Evolutionary conservation across 2,113 vertebrate genomes (phyloP).

Genomic region (Rattus rattus): DNA sequence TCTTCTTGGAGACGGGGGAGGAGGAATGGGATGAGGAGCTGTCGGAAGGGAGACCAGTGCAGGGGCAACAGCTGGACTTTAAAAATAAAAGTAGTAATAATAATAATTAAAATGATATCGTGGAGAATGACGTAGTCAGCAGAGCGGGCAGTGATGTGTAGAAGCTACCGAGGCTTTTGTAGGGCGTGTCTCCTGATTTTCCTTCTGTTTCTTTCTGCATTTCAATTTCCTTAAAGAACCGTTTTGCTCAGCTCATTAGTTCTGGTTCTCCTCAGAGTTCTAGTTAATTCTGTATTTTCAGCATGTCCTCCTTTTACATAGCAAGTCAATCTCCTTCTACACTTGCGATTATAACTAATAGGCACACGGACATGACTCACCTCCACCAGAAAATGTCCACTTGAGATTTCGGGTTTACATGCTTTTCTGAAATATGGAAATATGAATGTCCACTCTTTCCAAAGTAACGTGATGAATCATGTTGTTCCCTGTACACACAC

Average conservation of each 20-base stretch:
- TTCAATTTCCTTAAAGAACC: neutral
- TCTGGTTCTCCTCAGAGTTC: neutral
- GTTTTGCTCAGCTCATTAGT: neutral
- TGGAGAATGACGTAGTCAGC: neutral
- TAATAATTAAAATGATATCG: neutral
- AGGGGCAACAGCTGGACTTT: too few species aligned
- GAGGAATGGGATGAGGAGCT: too few species aligned
- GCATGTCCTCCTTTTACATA: neutral
- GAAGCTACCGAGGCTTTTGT: neutral
- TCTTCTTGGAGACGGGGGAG: too few species aligned
- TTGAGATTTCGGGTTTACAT: neutral
- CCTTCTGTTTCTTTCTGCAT: neutral
- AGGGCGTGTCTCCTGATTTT: neutral
- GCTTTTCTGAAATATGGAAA: neutral
- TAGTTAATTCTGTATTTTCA: neutral
- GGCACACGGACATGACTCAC: accelerated
- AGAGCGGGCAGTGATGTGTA: neutral
- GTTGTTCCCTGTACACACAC: neutral
- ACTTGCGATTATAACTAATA: slow-evolving; percentile 33
- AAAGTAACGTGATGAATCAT: neutral
- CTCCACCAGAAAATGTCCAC: neutral
- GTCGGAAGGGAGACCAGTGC: too few species aligned
- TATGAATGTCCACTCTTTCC: neutral
- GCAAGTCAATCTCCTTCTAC: neutral
- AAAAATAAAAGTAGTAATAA: too few species aligned